These are phyloP conservation scores for Boleophthalmus pectinirostris DNA, from an alignment of 2,113 vertebrate genomes.

Conservation along the genomic window DNA sequence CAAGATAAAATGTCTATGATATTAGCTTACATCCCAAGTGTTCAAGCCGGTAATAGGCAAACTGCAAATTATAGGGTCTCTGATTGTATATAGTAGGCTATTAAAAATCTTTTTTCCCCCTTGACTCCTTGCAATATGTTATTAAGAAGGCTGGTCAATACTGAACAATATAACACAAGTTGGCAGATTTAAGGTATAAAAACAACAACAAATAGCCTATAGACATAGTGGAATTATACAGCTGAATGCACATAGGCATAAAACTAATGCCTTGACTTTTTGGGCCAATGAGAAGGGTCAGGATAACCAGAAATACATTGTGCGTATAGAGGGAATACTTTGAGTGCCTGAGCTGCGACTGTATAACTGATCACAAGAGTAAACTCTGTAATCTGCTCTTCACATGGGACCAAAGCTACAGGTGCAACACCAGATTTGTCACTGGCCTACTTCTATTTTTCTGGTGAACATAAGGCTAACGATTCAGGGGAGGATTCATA, in stretches of 20 bases:
- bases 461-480: constrained; percentile 22
- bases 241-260: not conserved
- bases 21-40: too few species aligned
- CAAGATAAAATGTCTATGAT: not conserved
- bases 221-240: not conserved
- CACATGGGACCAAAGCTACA: constrained; percentile 31
- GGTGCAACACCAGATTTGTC: constrained; percentile 29
- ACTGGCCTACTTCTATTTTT: constrained; percentile 25
- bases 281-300: constrained; percentile 8
- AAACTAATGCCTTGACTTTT: constrained; percentile 3
- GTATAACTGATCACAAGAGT: constrained; percentile 34
- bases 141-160: too few species aligned
- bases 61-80: too few species aligned
- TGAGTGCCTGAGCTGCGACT: constrained; percentile 14
- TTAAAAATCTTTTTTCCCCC: not conserved
- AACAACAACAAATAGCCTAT: not conserved
- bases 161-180: too few species aligned
- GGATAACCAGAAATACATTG: constrained; percentile 23
- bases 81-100: not conserved
- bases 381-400: constrained; percentile 27
- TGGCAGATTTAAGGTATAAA: too few species aligned
- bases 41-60: too few species aligned
- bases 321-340: constrained; percentile 8
- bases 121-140: too few species aligned
- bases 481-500: constrained; percentile 18